Percentiles rank a stretch among this genome's conserved stretches.
Evolutionary conservation across 2,888 invertebrate species (phyloP).

Genomic region (Abscondita cerata): DNA sequence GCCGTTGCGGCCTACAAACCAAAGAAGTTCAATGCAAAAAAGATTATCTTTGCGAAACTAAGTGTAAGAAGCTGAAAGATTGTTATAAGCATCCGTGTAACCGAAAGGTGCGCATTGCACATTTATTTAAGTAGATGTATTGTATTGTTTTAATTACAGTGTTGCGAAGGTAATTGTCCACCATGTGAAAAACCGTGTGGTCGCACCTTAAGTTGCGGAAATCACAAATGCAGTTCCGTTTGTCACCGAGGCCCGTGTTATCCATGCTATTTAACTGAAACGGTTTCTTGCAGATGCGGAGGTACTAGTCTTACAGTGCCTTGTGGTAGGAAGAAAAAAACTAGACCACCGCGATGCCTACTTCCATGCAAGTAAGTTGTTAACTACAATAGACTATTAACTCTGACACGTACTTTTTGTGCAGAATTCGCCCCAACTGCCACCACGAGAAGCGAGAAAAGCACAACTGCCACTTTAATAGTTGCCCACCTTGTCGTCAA

Average conservation of each 20-base stretch:
- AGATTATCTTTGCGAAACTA: conserved; percentile 85
- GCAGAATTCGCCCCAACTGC: conserved; percentile 78
- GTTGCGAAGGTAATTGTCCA: conserved; percentile 84
- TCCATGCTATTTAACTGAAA: conserved; percentile 77
- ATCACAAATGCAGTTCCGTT: conserved; percentile 83
- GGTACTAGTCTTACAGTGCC: conserved; percentile 79
- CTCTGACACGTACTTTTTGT: too few species aligned
- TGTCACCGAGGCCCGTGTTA: conserved; percentile 88
- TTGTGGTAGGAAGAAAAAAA: conserved; percentile 81
- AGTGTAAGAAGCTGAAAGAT: conserved; percentile 81
- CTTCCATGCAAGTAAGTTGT: conserved; percentile 70
- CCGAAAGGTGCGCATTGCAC: conserved; percentile 66
- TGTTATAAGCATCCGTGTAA: conserved; percentile 91
- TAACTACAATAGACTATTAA: not conserved
- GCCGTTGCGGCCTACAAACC: conserved; percentile 79
- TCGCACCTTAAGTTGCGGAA: conserved; percentile 81
- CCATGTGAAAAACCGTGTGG: conserved; percentile 87
- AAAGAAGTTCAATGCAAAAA: conserved; percentile 88
- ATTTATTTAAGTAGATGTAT: not conserved
- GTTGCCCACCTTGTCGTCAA: conserved; percentile 83
- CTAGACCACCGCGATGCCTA: conserved; percentile 81
- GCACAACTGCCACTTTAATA: conserved; percentile 83
- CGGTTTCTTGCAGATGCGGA: conserved; percentile 83
- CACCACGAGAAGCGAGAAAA: conserved; percentile 77
- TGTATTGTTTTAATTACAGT: conserved; percentile 59